phyloP scores from a whole-genome alignment of 2,113 vertebrate species.

The Etheostoma cragini region DNA sequence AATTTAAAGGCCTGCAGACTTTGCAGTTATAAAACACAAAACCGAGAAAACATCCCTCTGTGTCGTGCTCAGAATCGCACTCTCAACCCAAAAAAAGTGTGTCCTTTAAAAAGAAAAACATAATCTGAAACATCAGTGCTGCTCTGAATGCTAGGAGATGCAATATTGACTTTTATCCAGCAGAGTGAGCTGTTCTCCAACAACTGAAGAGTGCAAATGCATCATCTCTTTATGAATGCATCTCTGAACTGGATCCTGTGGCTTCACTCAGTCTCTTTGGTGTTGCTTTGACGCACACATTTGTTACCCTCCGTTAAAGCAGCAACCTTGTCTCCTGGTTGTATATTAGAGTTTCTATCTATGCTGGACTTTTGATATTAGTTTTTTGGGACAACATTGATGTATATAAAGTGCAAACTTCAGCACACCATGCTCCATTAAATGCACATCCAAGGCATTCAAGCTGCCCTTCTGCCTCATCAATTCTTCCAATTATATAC shows the following conservation, averaged over 20 bases:
- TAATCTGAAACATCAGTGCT: neutral
- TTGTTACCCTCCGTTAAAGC: slow-evolving; percentile 7
- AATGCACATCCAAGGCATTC: slow-evolving; percentile 11
- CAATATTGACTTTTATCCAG: slow-evolving; percentile 48
- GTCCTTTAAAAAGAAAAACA: neutral
- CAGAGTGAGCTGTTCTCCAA: slow-evolving; percentile 69
- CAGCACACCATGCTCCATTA: slow-evolving; percentile 1
- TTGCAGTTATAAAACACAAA: no score
- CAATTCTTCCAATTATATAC: slow-evolving; percentile 12
- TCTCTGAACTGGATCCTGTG: slow-evolving; percentile 15
- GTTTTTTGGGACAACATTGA: slow-evolving; percentile 2
- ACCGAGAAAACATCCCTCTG: neutral
- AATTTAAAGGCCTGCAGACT: neutral
- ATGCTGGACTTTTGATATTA: neutral
- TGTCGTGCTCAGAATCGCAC: neutral
- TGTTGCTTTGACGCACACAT: slow-evolving; percentile 13
- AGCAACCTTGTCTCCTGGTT: neutral
- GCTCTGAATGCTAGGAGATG: slow-evolving; percentile 9
- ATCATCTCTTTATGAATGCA: neutral
- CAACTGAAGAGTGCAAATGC: slow-evolving; percentile 24
- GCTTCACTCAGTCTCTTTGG: slow-evolving; percentile 17
- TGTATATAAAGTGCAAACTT: slow-evolving; percentile 2
- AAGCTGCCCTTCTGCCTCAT: neutral
- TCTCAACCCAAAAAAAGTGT: neutral
- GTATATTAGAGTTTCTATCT: neutral